phyloP scores from a whole-genome alignment of 2,113 vertebrate genomes.

The Thunnus thynnus region DNA sequence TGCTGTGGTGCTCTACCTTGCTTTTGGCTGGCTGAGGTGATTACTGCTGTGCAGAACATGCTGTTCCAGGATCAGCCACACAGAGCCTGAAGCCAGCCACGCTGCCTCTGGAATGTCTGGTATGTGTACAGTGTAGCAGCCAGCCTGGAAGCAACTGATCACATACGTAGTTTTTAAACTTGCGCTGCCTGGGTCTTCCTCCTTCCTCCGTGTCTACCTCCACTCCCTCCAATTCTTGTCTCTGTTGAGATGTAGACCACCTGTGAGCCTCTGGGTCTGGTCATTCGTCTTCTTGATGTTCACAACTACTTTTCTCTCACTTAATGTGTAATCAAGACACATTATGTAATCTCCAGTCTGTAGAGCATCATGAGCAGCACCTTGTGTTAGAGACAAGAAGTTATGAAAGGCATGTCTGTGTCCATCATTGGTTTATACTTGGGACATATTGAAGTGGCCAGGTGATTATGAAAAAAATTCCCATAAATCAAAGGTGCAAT shows the following conservation, averaged over 20 bases:
- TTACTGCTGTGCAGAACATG: slow-evolving; percentile 71
- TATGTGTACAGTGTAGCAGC: slow-evolving; percentile 75
- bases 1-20: slow-evolving; percentile 64
- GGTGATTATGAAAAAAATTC: slow-evolving; percentile 1
- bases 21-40: slow-evolving; percentile 75
- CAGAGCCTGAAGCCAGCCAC: slow-evolving; percentile 73
- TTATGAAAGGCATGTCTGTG: slow-evolving; percentile 12
- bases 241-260: slow-evolving; percentile 33
- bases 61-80: slow-evolving; percentile 79
- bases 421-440: slow-evolving; percentile 20
- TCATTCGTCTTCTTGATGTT: slow-evolving; percentile 48
- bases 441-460: background rate
- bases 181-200: slow-evolving; percentile 17
- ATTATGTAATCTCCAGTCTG: slow-evolving; percentile 48
- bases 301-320: slow-evolving; percentile 49
- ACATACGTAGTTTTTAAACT: slow-evolving; percentile 56
- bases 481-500: slow-evolving; percentile 19
- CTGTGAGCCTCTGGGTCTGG: slow-evolving; percentile 38
- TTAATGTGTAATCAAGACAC: slow-evolving; percentile 58
- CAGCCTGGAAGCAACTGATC: slow-evolving; percentile 63
- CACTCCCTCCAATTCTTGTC: background rate
- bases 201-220: slow-evolving; percentile 14
- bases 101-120: slow-evolving; percentile 85
- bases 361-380: slow-evolving; percentile 27
- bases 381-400: slow-evolving; percentile 34